phyloP scores from a whole-genome alignment of 2,113 vertebrate genomes.

The Lepisosteus osseus region DNA sequence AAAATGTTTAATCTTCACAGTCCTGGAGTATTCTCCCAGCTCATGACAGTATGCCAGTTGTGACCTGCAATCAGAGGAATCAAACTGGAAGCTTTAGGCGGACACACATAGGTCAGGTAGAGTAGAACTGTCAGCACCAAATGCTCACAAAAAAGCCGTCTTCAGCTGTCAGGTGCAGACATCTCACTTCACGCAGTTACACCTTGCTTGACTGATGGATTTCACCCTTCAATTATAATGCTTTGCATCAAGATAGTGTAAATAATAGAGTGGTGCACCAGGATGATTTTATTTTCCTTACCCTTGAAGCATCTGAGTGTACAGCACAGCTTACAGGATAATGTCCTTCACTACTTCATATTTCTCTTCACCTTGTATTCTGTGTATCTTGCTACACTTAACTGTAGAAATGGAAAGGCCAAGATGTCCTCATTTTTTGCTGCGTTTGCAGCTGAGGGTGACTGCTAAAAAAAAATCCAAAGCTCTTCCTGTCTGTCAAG shows the following conservation, averaged over 20 bases:
- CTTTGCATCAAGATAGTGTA: background rate
- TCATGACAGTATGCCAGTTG: background rate
- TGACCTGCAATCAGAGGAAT: background rate
- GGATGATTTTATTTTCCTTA: background rate
- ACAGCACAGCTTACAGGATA: no score
- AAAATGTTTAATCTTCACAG: background rate
- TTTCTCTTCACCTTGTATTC: no score
- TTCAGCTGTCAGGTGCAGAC: slow-evolving; percentile 6
- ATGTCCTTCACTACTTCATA: no score
- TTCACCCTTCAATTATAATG: background rate
- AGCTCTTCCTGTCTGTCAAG: background rate
- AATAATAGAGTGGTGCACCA: background rate
- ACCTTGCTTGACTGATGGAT: no score
- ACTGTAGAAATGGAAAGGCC: no score
- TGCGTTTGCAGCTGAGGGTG: no score
- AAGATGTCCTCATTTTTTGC: no score
- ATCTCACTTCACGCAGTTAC: background rate
- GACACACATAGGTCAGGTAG: background rate
- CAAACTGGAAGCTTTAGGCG: background rate
- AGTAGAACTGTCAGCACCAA: slow-evolving; percentile 1
- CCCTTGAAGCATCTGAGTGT: no score
- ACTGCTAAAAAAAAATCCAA: background rate
- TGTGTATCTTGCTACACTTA: no score
- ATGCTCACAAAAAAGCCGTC: background rate
- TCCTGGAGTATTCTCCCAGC: background rate